phyloP scores from a whole-genome alignment of 2,888 invertebrate genomes.

The Tenodera sinensis region DNA sequence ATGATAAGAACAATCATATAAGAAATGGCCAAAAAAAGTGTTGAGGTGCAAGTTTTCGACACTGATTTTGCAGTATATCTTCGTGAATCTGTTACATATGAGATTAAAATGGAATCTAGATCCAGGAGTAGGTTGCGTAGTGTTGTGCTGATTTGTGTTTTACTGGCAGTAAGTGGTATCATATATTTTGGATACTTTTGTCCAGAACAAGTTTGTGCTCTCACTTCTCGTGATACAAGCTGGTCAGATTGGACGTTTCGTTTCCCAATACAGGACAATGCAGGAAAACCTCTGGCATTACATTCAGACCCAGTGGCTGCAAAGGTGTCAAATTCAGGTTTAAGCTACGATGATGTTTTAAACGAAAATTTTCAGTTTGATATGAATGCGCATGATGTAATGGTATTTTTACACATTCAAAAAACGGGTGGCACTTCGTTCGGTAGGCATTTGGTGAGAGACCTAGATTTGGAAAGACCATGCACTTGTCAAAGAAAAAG shows the following conservation, averaged over 20 bases:
- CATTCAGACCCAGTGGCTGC: slow-evolving; percentile 36
- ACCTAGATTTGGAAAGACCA: slow-evolving; percentile 87
- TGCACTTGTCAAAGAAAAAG: slow-evolving; percentile 88
- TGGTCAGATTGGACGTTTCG: slow-evolving; percentile 38
- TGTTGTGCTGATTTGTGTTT: slow-evolving; percentile 74
- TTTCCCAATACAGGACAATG: slow-evolving; percentile 48
- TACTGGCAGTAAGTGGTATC: slow-evolving; percentile 79
- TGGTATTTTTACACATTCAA: slow-evolving; percentile 97
- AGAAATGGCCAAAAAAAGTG: slow-evolving; percentile 56
- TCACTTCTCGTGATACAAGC: slow-evolving; percentile 34
- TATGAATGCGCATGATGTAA: slow-evolving; percentile 90
- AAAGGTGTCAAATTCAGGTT: slow-evolving; percentile 47
- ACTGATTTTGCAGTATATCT: slow-evolving; percentile 76
- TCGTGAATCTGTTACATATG: slow-evolving; percentile 69
- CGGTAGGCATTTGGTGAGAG: slow-evolving; percentile 92
- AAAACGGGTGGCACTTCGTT: slow-evolving; percentile 98
- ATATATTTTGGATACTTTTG: slow-evolving; percentile 88
- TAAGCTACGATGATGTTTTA: slow-evolving; percentile 82
- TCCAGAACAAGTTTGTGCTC: slow-evolving; percentile 70
- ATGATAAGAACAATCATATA: background rate
- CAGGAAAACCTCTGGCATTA: slow-evolving; percentile 50
- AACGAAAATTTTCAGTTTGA: slow-evolving; percentile 86
- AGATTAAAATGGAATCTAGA: slow-evolving; percentile 68
- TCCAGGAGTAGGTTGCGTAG: slow-evolving; percentile 66
- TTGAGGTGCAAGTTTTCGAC: slow-evolving; percentile 75